phyloP scores from a whole-genome alignment of 2,888 invertebrate genomes.

The Caprella mutica region DNA sequence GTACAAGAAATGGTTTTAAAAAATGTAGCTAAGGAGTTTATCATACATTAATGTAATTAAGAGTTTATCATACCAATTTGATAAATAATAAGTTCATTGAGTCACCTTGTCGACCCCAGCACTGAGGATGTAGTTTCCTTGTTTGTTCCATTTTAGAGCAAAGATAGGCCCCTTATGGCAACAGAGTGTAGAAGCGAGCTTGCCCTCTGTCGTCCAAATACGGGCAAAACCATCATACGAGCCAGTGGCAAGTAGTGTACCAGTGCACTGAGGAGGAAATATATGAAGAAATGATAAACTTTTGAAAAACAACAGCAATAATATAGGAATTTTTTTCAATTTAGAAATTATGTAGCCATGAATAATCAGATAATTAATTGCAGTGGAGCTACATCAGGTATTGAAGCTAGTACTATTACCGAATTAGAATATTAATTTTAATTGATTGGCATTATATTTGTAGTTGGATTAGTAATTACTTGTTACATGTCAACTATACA shows the following conservation, averaged over 20 bases:
- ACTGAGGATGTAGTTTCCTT: conserved; percentile 93
- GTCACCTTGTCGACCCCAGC: conserved; percentile 73
- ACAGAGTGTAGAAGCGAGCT: conserved; percentile 82
- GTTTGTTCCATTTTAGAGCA: conserved; percentile 97
- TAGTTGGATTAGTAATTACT: too few species aligned
- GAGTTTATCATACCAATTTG: too few species aligned
- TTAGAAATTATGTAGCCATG: not conserved
- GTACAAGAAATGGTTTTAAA: too few species aligned
- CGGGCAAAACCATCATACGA: conserved; percentile 98
- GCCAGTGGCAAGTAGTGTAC: conserved; percentile 89
- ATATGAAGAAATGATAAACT: not conserved
- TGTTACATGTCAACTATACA: too few species aligned
- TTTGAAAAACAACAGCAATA: conserved; percentile 46
- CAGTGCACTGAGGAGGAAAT: conserved; percentile 67
- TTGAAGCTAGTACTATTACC: too few species aligned
- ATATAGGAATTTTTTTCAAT: conserved; percentile 61
- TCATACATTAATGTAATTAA: too few species aligned
- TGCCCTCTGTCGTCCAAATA: conserved; percentile 95
- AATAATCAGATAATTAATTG: too few species aligned
- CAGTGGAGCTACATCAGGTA: not conserved
- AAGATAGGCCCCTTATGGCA: conserved; percentile 99
- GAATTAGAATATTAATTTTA: too few species aligned
- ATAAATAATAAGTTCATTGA: too few species aligned
- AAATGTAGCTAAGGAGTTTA: too few species aligned
- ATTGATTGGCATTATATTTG: too few species aligned